A percentile compares a stretch with the other conserved stretches of the same genome.
Evolutionary conservation across 2,113 vertebrate species (phyloP).

Genomic region (Seriola quinqueradiata): DNA sequence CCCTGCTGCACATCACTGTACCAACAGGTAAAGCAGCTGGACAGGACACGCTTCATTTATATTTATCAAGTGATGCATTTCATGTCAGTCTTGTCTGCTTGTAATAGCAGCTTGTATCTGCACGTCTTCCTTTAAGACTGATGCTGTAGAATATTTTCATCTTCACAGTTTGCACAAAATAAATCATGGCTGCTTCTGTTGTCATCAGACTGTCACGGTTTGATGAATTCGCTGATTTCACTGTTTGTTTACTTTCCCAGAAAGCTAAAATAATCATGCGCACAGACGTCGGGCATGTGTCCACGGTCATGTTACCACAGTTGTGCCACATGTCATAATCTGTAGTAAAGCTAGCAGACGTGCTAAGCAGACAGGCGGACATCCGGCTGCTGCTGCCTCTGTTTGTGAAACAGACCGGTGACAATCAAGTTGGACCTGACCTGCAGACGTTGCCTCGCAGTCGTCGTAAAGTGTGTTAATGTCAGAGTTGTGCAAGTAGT

Average conservation of each 20-base stretch:
- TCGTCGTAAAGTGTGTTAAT: background rate
- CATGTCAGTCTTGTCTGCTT: conserved; percentile 8
- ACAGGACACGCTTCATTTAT: conserved; percentile 41
- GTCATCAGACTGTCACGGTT: background rate
- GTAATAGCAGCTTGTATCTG: background rate
- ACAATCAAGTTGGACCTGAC: background rate
- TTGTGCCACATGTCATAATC: conserved; percentile 51
- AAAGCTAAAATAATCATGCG: background rate
- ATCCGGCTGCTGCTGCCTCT: conserved; percentile 33
- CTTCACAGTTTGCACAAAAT: background rate
- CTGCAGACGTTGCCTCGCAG: background rate
- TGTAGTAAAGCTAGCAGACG: conserved; percentile 47
- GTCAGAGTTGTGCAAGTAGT: conserved; percentile 6
- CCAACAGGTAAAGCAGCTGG: conserved; percentile 76
- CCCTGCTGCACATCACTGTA: conserved; percentile 39
- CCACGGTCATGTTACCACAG: conserved; percentile 22
- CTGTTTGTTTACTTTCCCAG: conserved; percentile 9
- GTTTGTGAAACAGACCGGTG: conserved; percentile 45
- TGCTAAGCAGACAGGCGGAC: conserved; percentile 42
- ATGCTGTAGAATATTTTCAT: conserved; percentile 7
- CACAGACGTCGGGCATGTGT: conserved; percentile 4
- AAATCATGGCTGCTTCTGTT: conserved; percentile 1
- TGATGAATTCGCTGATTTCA: conserved; percentile 2
- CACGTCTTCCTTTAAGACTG: background rate
- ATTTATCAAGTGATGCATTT: conserved; percentile 33